Evolutionary conservation across 1,140 invertebrate species (phyloP), one percentile per base, ranked within the genome.

Genomic region (Ooceraea biroi): DNA sequence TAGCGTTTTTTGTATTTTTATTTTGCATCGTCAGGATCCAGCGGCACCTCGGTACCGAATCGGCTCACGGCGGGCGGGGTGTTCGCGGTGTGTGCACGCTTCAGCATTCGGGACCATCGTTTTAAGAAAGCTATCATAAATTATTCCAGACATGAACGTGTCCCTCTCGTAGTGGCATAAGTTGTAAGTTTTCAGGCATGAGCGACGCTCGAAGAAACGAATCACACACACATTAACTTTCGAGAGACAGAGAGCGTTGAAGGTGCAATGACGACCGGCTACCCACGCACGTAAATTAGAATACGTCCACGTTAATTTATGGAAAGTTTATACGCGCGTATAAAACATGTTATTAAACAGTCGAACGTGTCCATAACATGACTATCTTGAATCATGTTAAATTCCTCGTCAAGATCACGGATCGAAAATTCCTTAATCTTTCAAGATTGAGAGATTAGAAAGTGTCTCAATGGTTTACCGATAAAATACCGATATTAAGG

Each of bases 241-340:
- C 78, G 55, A 73, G 55, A 61, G 12, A 48, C 50, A 44, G 11
- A 19, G 25, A 12, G 36, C 77, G 50, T 82, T 52, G 55, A 61
- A 63, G 46, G 50, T 60, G 73, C 86, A 86, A 89, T 85, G 85
- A 91, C 88, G 88, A 86, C 80, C 61, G 78, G 58, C 86, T 89
- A 90, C 90, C 91, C 87, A 92, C 91, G 90, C 91, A 82, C 58
- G 76, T 41, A 86, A 90, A 92, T 92, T 92, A 91, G 91, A 92
- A 91, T 91, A 89, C 85, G 90, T 88, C 85, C 85, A 57, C 61
- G 84, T 88, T 91, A 91, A 92, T 90, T 91, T 91, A 91, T 92
- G 88, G 65, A 78, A 66, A 86, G 89, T 86, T 91, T 91, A 90
- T 90, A 84, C 88, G 57, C 36, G 77, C n/a, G 36, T 57, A 19